Percentiles rank a stretch among this genome's conserved stretches.
Evolutionary conservation across 1,140 invertebrate species (phyloP).

Genomic region (Drosophila quadrilineata): DNA sequence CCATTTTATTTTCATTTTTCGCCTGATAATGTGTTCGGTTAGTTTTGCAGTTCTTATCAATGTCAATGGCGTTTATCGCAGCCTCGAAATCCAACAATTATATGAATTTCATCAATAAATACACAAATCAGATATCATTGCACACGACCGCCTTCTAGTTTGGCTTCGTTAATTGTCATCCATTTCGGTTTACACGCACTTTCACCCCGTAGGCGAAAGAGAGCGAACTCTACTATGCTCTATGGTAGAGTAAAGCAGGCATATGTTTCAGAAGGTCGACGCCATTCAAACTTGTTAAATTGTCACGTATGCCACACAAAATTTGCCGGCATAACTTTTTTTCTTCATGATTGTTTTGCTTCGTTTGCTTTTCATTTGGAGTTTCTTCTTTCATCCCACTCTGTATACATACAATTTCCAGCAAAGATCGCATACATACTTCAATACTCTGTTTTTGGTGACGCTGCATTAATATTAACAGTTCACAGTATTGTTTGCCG

Average conservation of each 20-base stretch:
- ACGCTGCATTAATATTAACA: too few relatives aligned
- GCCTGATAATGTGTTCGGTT: not conserved
- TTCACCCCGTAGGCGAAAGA: conserved; percentile 8
- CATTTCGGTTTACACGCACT: conserved; percentile 6
- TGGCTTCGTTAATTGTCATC: not conserved
- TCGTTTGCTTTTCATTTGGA: not conserved
- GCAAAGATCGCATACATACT: too few relatives aligned
- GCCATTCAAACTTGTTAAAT: conserved; percentile 45
- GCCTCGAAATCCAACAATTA: conserved; percentile 7
- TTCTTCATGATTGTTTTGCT: conserved; percentile 23
- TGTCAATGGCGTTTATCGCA: conserved; percentile 12
- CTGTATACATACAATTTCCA: conserved; percentile 1
- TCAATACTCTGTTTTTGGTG: too few relatives aligned
- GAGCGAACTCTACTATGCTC: conserved; percentile 1
- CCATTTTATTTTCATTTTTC: not conserved
- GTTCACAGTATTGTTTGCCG: too few relatives aligned
- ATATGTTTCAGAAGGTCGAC: conserved; percentile 19
- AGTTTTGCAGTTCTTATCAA: conserved; percentile 21
- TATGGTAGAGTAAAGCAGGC: not conserved
- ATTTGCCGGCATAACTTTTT: conserved; percentile 31
- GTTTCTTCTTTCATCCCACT: conserved; percentile 15
- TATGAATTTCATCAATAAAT: conserved; percentile 17
- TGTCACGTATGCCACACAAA: conserved; percentile 62
- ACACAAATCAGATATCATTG: not conserved
- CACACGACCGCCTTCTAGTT: too few relatives aligned